These are phyloP conservation scores for Tricholauxania praeusta DNA, from an alignment of 2,888 invertebrate genomes.

Conservation along the genomic window DNA sequence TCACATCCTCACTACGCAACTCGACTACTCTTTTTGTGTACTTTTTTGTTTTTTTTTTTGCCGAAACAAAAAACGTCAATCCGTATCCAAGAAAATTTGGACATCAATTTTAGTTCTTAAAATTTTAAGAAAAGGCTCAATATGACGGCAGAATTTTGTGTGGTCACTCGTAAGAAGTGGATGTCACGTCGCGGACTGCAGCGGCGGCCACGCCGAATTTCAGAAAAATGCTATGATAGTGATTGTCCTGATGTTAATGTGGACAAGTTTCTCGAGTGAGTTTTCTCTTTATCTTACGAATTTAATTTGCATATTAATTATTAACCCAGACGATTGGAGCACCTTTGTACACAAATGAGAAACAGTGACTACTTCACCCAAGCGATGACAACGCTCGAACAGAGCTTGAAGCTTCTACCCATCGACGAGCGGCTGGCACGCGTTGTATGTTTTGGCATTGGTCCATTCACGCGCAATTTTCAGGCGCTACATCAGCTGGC, in stretches of 20 bases:
- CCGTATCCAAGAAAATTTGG: no score
- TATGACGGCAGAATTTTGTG: constrained; percentile 55
- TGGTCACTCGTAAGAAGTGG: constrained; percentile 64
- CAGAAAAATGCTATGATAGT: constrained; percentile 45
- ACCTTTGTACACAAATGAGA: constrained; percentile 51
- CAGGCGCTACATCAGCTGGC: constrained; percentile 85
- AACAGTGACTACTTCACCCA: constrained; percentile 59
- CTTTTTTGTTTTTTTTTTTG: no score
- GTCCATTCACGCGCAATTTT: constrained; percentile 78
- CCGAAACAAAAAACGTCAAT: no score
- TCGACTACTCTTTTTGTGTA: no score
- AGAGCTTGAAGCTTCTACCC: constrained; percentile 36
- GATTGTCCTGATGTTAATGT: constrained; percentile 59
- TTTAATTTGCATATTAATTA: neutral
- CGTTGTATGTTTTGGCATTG: constrained; percentile 88
- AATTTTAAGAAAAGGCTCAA: neutral
- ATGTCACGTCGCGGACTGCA: constrained; percentile 57
- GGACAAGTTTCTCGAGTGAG: constrained; percentile 54
- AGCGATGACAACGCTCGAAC: constrained; percentile 53
- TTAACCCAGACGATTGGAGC: constrained; percentile 55
- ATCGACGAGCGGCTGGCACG: constrained; percentile 38
- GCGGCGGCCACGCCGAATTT: constrained; percentile 46
- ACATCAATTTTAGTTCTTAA: no score
- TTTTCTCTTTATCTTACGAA: neutral
- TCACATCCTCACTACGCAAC: no score